Conservation (phyloP, 2,888 invertebrate species). For the Mactromeris polynyma region DNA sequence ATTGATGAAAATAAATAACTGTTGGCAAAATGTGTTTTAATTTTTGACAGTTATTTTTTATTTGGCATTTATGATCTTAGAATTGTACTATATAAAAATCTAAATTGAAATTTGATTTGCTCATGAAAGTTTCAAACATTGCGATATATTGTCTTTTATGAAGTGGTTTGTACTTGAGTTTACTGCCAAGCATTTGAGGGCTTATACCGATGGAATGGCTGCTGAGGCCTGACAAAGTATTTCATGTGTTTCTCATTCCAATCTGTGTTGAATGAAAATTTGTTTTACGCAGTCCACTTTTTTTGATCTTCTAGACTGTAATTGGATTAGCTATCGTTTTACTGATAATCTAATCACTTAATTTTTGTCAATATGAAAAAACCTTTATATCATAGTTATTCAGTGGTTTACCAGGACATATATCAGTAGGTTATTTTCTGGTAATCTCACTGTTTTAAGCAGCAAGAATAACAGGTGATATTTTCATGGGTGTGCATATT, state of each 20-base stretch:
- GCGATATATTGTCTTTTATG: constrained; percentile 1
- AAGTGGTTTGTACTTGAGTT: constrained; percentile 10
- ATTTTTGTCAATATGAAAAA: too few relatives aligned
- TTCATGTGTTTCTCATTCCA: background rate
- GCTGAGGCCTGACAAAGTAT: background rate
- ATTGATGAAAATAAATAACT: constrained; percentile 10
- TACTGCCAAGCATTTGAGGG: background rate
- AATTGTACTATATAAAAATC: constrained; percentile 12
- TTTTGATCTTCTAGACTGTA: too few relatives aligned
- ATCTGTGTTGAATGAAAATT: background rate
- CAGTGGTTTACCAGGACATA: too few relatives aligned
- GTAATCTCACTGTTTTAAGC: too few relatives aligned
- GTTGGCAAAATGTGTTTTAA: constrained; percentile 10
- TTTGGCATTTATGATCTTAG: constrained; percentile 1
- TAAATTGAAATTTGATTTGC: constrained; percentile 18
- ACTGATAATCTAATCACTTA: too few relatives aligned
- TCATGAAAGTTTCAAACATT: constrained; percentile 13
- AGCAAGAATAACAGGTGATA: too few relatives aligned
- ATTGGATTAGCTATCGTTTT: too few relatives aligned
- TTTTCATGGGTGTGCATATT: too few relatives aligned
- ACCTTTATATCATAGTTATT: too few relatives aligned
- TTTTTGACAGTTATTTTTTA: constrained; percentile 23
- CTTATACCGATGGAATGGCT: background rate
- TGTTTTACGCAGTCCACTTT: too few relatives aligned
- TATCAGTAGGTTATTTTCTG: too few relatives aligned